Evolutionary conservation across 2,113 vertebrate genomes (phyloP).

Genomic region (Ptychochromis oligacanthus): DNA sequence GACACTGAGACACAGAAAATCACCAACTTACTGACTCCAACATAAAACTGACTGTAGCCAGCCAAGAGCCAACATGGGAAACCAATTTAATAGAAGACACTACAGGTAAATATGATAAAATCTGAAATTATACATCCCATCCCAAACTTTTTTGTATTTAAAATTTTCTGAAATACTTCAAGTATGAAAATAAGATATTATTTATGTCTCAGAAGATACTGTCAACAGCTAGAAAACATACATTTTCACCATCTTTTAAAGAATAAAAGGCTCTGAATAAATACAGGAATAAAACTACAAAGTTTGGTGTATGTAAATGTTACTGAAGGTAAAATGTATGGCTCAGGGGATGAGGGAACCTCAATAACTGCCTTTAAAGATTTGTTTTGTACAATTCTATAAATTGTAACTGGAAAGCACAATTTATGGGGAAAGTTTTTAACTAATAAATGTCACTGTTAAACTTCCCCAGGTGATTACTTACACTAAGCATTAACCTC

Average conservation of each 20-base stretch:
- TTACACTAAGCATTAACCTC: not conserved
- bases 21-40: not conserved
- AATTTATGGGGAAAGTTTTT: not conserved
- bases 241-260: not conserved
- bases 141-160: not conserved
- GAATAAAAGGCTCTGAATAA: not conserved
- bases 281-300: not conserved
- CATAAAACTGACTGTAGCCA: not conserved
- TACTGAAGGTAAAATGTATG: no score
- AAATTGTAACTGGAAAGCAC: not conserved
- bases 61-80: not conserved
- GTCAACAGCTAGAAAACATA: not conserved
- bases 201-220: not conserved
- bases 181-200: not conserved
- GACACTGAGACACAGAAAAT: slow-evolving; percentile 69
- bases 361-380: no score
- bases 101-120: not conserved
- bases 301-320: not conserved
- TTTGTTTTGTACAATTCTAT: no score
- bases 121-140: no score
- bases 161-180: not conserved
- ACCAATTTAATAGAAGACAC: not conserved
- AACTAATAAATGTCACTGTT: not conserved
- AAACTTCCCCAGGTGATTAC: not conserved
- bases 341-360: not conserved